phyloP scores from a whole-genome alignment of 2,113 vertebrate species.

The Callospermophilus lateralis region DNA sequence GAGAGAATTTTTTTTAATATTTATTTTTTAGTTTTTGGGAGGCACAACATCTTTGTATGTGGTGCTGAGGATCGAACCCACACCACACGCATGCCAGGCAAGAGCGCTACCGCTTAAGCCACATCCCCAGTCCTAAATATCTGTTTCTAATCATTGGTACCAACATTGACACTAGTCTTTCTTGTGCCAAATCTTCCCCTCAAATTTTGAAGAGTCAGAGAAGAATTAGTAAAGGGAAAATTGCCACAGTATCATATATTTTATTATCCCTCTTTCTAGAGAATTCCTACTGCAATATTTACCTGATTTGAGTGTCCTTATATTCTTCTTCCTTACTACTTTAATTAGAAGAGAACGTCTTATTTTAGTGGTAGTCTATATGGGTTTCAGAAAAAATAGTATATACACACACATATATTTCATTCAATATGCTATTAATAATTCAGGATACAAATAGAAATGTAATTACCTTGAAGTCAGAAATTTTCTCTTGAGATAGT shows the following conservation, averaged over 20 bases:
- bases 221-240: slow-evolving; percentile 35
- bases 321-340: background rate
- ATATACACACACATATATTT: slow-evolving; percentile 2
- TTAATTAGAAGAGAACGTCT: slow-evolving; percentile 32
- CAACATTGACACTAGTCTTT: slow-evolving; percentile 91
- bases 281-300: background rate
- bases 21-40: too few species aligned
- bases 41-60: too few species aligned
- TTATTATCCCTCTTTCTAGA: background rate
- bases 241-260: background rate
- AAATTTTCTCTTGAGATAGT: slow-evolving; percentile 71
- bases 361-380: slow-evolving; percentile 47
- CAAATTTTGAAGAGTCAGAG: slow-evolving; percentile 84
- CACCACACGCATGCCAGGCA: too few species aligned
- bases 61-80: too few species aligned
- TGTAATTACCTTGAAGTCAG: slow-evolving; percentile 63
- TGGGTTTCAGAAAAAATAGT: slow-evolving; percentile 56
- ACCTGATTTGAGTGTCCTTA: slow-evolving; percentile 81
- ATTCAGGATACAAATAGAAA: slow-evolving; percentile 46
- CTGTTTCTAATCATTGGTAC: slow-evolving; percentile 66
- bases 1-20: too few species aligned
- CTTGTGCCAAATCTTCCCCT: slow-evolving; percentile 91
- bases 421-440: slow-evolving; percentile 21
- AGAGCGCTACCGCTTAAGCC: too few species aligned
- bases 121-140: too few species aligned